Base-by-base conservation (phyloP, 1,140 invertebrate genomes). In the Heliothis subflexa region DNA sequence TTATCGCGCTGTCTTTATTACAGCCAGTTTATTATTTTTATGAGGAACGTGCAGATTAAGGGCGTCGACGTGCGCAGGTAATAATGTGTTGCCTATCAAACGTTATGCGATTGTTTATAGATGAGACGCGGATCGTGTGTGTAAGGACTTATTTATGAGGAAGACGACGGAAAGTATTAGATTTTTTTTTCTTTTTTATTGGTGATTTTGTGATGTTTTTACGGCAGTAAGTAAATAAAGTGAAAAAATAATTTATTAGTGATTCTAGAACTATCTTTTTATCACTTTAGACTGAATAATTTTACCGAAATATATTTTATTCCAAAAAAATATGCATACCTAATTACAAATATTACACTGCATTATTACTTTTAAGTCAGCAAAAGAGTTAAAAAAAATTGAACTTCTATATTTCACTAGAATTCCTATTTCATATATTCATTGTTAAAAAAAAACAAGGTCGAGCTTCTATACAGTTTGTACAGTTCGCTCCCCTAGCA, bases 11-110 rank as follows among this genome's bases (percentile, higher is more conserved):
- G 12, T 25, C 57, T 62, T 72, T 72, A 66, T 78, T 59, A 71
- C 33, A 5, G 28, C 45, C 33, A 16, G 12, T 78, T 78, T 78
- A 78, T 78, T 78, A 78, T 78, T 73, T 78, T 78, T 78, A 78
- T 54, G 68, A 78, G 57, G 49, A 54, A 55, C 55, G 50, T 25
- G 78, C 49, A 78, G 68, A 78, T 78, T 78, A 55, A 4, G 50
- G 57, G 13, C 16, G 68, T 62, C 33, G 70, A 70, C 78, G 78
- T 64, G 68, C 47, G 68, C 47, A 78, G 12, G 57, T 54, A 78
- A 72, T 78, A 78, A 78, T 72, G 40, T 25, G 40, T 14, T 14
- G 54, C 28, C 16, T 49, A 49, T 74, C 33, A 59, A 49, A 59
- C 12, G 33, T 40, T 40, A 49, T 33, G 55, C 61, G 28, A 74